Conservation (phyloP, 2,888 invertebrate species). For the Eledone cirrhosa region DNA sequence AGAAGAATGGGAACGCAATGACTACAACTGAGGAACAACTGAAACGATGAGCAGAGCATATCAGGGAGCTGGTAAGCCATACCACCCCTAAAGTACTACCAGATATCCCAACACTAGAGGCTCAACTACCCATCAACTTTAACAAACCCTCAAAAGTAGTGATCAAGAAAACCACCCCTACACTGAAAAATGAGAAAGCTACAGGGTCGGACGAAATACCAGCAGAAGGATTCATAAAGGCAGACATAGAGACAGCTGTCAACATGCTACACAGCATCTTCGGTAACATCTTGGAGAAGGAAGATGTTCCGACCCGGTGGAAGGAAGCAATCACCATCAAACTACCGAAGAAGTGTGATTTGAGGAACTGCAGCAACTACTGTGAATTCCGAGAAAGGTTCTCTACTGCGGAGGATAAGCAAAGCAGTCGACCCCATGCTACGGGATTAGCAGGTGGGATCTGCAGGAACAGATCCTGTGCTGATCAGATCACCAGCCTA, state of each 20-base stretch:
- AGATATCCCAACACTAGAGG: too few species aligned
- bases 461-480: constrained; percentile 31
- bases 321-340: constrained; percentile 27
- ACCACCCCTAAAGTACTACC: too few species aligned
- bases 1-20: too few species aligned
- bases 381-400: constrained; percentile 33
- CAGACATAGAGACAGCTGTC: too few species aligned
- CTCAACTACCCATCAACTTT: too few species aligned
- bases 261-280: constrained; percentile 28
- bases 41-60: too few species aligned
- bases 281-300: too few species aligned
- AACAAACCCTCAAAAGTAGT: too few species aligned
- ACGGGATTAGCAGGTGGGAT: constrained; percentile 36
- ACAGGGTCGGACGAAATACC: constrained; percentile 30
- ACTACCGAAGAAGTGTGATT: constrained; percentile 28
- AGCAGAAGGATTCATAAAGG: constrained; percentile 30
- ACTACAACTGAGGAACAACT: too few species aligned
- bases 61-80: too few species aligned
- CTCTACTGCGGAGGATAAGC: constrained; percentile 24
- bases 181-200: constrained; percentile 31
- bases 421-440: constrained; percentile 22
- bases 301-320: constrained; percentile 28
- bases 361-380: constrained; percentile 14
- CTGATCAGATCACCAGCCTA: constrained; percentile 35
- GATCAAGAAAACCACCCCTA: too few species aligned